Evolutionary conservation across 1,140 invertebrate species (phyloP).

Genomic region (silkworm (Bombyx mori)): DNA sequence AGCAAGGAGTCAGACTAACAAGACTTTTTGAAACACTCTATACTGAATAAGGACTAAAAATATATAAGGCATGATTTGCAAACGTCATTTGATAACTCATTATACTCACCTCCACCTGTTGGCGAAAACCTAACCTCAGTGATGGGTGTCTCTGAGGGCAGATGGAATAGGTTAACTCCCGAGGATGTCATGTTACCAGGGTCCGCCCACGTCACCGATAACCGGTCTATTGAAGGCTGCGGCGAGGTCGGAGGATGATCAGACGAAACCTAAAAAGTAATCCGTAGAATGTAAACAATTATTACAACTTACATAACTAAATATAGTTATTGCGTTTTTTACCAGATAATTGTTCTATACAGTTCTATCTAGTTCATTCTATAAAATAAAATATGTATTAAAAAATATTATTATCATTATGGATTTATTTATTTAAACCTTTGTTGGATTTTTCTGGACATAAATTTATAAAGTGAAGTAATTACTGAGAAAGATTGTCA

Average conservation of each 20-base stretch:
- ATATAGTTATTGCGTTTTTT: neutral
- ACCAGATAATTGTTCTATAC: conserved; percentile 4
- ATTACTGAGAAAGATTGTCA: too few species aligned
- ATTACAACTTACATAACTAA: neutral
- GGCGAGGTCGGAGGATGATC: conserved; percentile 72
- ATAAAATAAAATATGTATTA: too few species aligned
- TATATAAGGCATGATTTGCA: too few species aligned
- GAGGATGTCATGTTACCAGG: conserved; percentile 62
- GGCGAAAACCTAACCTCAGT: conserved; percentile 54
- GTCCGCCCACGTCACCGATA: conserved; percentile 80
- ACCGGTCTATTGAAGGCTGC: conserved; percentile 76
- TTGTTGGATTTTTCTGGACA: too few species aligned
- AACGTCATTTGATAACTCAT: too few species aligned
- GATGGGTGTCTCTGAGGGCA: conserved; percentile 37
- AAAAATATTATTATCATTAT: too few species aligned
- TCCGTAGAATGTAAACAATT: neutral
- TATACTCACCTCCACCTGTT: conserved; percentile 35
- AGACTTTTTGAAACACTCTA: too few species aligned
- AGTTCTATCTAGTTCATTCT: too few species aligned
- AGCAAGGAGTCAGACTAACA: too few species aligned
- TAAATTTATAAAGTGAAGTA: too few species aligned
- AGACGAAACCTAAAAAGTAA: conserved; percentile 30
- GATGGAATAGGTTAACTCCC: conserved; percentile 54
- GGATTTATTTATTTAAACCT: too few species aligned
- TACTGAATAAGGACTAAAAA: too few species aligned